Evolutionary conservation across 1,140 invertebrate genomes (phyloP).

Genomic region (Lordiphosa collinella): DNA sequence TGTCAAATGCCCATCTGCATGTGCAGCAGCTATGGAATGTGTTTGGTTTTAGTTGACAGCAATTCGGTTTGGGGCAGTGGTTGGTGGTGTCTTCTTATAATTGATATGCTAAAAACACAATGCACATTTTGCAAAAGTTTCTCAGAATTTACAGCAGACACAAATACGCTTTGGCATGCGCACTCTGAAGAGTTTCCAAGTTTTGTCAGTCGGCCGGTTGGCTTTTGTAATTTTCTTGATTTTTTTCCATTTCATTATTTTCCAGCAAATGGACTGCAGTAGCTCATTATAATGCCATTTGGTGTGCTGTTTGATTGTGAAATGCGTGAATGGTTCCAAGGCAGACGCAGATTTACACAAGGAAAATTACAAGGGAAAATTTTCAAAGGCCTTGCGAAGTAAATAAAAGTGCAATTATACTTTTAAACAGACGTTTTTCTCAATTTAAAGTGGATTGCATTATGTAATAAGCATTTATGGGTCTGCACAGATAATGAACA

Average conservation of each 20-base stretch:
- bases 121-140: conserved; percentile 45
- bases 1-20: conserved; percentile 45
- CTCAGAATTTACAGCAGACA: conserved; percentile 40
- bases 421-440: too few relatives aligned
- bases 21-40: conserved; percentile 2
- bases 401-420: background rate
- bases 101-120: conserved; percentile 50
- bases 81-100: conserved; percentile 30
- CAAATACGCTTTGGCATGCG: conserved; percentile 59
- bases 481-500: too few relatives aligned
- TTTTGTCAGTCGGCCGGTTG: conserved; percentile 15
- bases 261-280: conserved; percentile 17
- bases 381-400: background rate
- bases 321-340: conserved; percentile 19
- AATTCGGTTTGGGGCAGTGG: conserved; percentile 14
- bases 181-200: conserved; percentile 52
- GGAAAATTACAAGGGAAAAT: conserved; percentile 16
- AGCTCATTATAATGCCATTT: conserved; percentile 63
- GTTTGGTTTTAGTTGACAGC: conserved; percentile 33
- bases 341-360: conserved; percentile 2
- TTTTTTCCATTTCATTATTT: background rate
- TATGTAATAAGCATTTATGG: too few relatives aligned
- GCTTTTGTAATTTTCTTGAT: conserved; percentile 10
- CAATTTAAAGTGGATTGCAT: too few relatives aligned
- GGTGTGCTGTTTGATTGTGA: conserved; percentile 26